Conservation (phyloP, 2,797 vertebrate genomes). For the Knipowitschia caucasica region DNA sequence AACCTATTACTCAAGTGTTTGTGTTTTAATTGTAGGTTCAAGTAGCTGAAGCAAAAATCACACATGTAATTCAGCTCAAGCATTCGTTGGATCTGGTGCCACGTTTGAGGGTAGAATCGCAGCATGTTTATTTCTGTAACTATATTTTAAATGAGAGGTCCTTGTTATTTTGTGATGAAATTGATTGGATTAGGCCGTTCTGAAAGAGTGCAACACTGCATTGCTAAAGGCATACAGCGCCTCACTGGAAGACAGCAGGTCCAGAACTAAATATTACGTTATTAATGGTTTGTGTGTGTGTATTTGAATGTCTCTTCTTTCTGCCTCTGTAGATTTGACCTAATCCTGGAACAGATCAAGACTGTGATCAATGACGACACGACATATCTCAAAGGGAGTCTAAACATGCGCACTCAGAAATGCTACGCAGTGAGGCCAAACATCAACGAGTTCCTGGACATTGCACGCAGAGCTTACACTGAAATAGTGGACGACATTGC, state of each 20-base stretch:
- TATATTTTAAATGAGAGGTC: background rate
- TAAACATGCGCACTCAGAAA: conserved; percentile 95
- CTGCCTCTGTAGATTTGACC: conserved; percentile 77
- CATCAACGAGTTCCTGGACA: conserved; percentile 93
- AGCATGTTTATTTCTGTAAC: background rate
- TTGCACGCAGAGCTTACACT: conserved; percentile 90
- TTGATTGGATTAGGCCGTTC: conserved; percentile 67
- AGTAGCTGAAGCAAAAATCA: conserved; percentile 92
- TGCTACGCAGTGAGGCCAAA: conserved; percentile 93
- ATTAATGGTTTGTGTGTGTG: background rate
- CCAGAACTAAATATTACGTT: conserved; percentile 6
- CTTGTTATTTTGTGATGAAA: background rate
- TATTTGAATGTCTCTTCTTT: too few species aligned
- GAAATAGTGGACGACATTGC: conserved; percentile 97
- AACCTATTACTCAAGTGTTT: background rate
- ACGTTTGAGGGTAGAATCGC: conserved; percentile 83
- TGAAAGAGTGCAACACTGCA: conserved; percentile 84
- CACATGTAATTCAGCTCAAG: conserved; percentile 94
- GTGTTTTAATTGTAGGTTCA: conserved; percentile 75
- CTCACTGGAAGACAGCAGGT: conserved; percentile 91
- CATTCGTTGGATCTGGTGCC: conserved; percentile 91
- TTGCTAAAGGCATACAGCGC: conserved; percentile 87
- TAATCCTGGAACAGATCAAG: conserved; percentile 91
- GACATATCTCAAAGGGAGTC: conserved; percentile 87
- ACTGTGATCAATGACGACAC: conserved; percentile 89